phyloP scores from a whole-genome alignment of 1,140 invertebrate species.

The Colletes gigas region DNA sequence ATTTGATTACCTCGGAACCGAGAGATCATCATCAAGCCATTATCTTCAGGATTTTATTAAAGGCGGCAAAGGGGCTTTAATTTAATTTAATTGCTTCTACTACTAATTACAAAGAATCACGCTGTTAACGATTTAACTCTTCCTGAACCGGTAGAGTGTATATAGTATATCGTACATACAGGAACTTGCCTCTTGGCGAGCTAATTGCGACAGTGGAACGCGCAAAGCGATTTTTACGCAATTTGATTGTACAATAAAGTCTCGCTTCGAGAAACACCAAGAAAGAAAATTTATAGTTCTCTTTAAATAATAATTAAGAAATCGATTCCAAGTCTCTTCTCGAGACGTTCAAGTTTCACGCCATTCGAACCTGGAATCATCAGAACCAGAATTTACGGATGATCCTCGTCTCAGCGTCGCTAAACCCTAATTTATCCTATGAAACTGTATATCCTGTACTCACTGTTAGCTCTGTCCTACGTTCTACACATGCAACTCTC shows the following conservation, averaged over 20 bases:
- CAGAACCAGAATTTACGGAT: no score
- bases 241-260: background rate
- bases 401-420: no score
- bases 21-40: slow-evolving; percentile 16
- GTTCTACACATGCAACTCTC: no score
- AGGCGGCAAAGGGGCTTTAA: slow-evolving; percentile 3
- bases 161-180: background rate
- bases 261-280: background rate
- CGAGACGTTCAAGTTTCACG: no score
- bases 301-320: no score
- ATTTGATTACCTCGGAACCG: background rate
- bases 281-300: no score
- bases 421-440: no score
- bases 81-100: slow-evolving; percentile 1
- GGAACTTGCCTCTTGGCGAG: background rate
- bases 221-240: slow-evolving; percentile 17
- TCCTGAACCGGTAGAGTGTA: background rate
- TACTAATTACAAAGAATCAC: slow-evolving; percentile 38
- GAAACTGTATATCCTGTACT: no score
- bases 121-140: slow-evolving; percentile 36
- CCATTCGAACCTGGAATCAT: no score
- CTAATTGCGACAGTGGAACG: slow-evolving; percentile 15
- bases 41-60: slow-evolving; percentile 45
- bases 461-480: no score
- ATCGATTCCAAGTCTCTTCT: no score